Evolutionary conservation across 1,140 invertebrate genomes (phyloP).

Genomic region (Arion vulgaris): DNA sequence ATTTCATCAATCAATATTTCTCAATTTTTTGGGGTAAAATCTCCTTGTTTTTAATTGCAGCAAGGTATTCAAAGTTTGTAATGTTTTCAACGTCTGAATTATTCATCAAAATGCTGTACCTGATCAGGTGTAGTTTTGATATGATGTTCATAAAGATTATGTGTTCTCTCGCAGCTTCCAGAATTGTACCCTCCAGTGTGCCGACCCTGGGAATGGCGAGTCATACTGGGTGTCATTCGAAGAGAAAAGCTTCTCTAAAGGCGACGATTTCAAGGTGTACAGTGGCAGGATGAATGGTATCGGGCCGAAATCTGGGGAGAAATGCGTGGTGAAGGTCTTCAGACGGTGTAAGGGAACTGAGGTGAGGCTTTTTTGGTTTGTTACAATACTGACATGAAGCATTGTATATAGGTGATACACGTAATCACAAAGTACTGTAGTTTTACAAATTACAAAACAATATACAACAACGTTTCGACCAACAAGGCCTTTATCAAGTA

Average conservation of each 20-base stretch:
- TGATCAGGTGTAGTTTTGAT: no score
- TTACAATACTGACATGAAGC: not conserved
- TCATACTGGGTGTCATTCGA: slow-evolving; percentile 30
- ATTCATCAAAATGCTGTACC: no score
- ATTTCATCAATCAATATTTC: no score
- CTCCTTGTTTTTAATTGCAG: no score
- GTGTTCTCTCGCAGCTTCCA: slow-evolving; percentile 10
- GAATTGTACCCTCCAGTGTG: slow-evolving; percentile 28
- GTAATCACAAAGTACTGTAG: no score
- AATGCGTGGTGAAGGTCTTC: slow-evolving; percentile 36
- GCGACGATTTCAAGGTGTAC: slow-evolving; percentile 30
- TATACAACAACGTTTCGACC: no score
- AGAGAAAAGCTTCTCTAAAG: slow-evolving; percentile 37
- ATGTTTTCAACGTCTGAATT: no score
- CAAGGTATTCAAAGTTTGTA: no score
- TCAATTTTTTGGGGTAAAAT: no score
- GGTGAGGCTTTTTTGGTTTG: not conserved
- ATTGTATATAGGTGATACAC: not conserved
- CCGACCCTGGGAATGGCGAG: slow-evolving; percentile 3
- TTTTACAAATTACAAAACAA: no score
- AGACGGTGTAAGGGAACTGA: slow-evolving; percentile 20
- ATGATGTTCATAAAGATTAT: no score
- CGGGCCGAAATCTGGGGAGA: slow-evolving; percentile 12
- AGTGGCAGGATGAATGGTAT: slow-evolving; percentile 25
- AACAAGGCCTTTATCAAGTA: no score